These are phyloP conservation scores for Epinotia nisella DNA, from an alignment of 2,888 invertebrate genomes.

Conservation along the genomic window DNA sequence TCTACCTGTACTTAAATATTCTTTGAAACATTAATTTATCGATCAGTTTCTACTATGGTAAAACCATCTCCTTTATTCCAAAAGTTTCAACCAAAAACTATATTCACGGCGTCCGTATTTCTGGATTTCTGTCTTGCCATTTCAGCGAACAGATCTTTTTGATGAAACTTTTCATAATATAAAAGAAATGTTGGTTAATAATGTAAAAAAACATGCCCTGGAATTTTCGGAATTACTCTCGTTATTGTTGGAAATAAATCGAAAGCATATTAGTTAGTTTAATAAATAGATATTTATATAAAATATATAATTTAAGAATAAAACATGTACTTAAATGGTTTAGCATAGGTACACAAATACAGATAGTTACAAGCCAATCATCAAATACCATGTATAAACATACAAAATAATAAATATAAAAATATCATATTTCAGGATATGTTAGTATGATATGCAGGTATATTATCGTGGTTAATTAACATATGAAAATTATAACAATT, in stretches of 20 bases:
- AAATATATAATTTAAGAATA: not conserved
- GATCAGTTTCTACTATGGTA: conserved; percentile 24
- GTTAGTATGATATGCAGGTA: conserved; percentile 41
- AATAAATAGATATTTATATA: conserved; percentile 2
- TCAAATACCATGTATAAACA: conserved; percentile 24
- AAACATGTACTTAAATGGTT: not conserved
- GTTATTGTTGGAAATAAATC: conserved; percentile 35
- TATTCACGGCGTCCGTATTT: not conserved
- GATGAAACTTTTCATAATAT: conserved; percentile 14
- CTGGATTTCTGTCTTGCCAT: not conserved
- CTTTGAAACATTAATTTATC: not conserved
- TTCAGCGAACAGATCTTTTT: not conserved
- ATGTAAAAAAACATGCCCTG: conserved; percentile 31
- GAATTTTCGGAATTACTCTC: conserved; percentile 37
- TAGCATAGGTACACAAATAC: conserved; percentile 5
- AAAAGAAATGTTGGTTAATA: conserved; percentile 32
- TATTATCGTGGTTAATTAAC: conserved; percentile 31
- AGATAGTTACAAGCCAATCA: conserved; percentile 8
- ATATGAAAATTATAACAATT: conserved; percentile 15
- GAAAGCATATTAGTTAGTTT: conserved; percentile 35
- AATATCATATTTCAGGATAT: conserved; percentile 17
- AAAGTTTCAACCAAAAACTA: not conserved
- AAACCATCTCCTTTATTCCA: conserved; percentile 1
- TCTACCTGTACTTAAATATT: not conserved
- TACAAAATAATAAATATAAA: conserved; percentile 20